phyloP scores from a whole-genome alignment of 2,888 invertebrate species.

The Toxonevra muliebris region DNA sequence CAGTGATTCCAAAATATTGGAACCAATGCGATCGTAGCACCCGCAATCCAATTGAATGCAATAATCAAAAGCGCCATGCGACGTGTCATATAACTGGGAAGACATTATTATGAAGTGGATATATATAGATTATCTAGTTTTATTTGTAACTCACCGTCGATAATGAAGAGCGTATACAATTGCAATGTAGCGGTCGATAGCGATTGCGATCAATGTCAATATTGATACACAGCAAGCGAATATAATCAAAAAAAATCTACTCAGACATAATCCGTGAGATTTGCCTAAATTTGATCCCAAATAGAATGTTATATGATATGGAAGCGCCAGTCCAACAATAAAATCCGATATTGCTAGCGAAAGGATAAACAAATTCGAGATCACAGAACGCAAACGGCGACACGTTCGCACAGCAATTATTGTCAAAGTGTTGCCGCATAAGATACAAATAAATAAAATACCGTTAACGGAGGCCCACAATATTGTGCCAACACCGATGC shows the following conservation, averaged over 20 bases:
- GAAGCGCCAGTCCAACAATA: constrained; percentile 79
- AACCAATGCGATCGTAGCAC: constrained; percentile 73
- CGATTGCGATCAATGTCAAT: constrained; percentile 80
- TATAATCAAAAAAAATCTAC: constrained; percentile 78
- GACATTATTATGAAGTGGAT: constrained; percentile 1
- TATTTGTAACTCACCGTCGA: constrained; percentile 65
- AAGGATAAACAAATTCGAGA: constrained; percentile 81
- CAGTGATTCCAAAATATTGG: constrained; percentile 84
- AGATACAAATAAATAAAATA: constrained; percentile 72
- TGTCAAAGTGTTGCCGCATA: constrained; percentile 79
- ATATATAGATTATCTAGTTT: neutral
- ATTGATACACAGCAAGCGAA: constrained; percentile 83
- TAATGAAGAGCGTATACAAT: constrained; percentile 83
- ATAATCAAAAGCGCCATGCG: constrained; percentile 72
- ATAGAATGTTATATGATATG: constrained; percentile 82
- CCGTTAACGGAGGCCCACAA: constrained; percentile 76
- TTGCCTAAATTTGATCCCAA: constrained; percentile 70
- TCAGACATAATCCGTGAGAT: constrained; percentile 72
- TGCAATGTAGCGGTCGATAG: constrained; percentile 81
- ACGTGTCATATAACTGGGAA: constrained; percentile 72
- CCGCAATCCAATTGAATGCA: constrained; percentile 73
- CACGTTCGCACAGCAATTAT: constrained; percentile 78
- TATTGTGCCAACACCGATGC: constrained; percentile 33
- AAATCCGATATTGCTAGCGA: constrained; percentile 83
- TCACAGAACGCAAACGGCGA: constrained; percentile 74